Evolutionary conservation across 2,888 invertebrate species (phyloP).

Genomic region (Cordilura impudica): DNA sequence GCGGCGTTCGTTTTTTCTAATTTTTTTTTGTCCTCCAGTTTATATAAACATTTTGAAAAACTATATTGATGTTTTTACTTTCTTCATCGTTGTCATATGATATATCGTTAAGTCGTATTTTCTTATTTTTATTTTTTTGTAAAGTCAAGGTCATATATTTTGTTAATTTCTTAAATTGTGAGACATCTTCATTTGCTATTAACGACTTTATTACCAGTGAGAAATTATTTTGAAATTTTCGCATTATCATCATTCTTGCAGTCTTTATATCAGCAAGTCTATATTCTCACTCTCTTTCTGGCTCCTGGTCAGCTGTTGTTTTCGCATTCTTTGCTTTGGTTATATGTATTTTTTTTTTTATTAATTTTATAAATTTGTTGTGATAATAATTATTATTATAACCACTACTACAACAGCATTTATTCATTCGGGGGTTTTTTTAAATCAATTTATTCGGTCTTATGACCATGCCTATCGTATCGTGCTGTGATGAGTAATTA

Average conservation of each 20-base stretch:
- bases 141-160: background rate
- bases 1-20: background rate
- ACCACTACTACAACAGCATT: background rate
- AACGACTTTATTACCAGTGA: background rate
- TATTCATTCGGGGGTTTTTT: background rate
- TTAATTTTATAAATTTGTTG: background rate
- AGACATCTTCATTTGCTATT: background rate
- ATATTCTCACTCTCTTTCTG: background rate
- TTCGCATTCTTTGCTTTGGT: background rate
- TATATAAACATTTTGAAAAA: background rate
- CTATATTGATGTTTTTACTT: no score
- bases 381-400: background rate
- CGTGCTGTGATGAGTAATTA: background rate
- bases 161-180: background rate
- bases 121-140: background rate
- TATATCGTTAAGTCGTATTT: no score
- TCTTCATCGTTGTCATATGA: no score
- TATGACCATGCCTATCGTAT: slow-evolving; percentile 5
- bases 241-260: background rate
- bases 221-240: background rate
- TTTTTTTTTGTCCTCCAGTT: background rate
- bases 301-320: background rate
- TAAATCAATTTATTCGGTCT: background rate
- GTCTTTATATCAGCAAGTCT: background rate
- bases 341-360: background rate